phyloP scores from a whole-genome alignment of 1,140 invertebrate species.

The Drosophila pachea region DNA sequence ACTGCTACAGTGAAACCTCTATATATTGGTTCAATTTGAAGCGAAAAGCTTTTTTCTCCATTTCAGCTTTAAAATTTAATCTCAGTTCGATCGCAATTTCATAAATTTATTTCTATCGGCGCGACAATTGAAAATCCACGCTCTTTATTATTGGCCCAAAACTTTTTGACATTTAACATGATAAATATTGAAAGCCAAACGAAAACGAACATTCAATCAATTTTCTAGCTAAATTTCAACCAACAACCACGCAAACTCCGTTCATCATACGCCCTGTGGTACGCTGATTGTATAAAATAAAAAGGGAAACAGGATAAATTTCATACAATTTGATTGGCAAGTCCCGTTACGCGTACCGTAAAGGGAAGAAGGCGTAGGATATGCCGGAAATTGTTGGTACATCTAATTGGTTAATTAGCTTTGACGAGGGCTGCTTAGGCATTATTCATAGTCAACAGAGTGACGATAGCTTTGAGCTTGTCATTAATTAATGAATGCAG shows the following conservation, averaged over 20 bases:
- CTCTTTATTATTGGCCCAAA: conserved; percentile 20
- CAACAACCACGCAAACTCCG: conserved; percentile 24
- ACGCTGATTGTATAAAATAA: conserved; percentile 27
- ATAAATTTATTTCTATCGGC: neutral
- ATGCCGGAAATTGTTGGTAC: no score
- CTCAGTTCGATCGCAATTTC: neutral
- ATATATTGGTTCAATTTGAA: no score
- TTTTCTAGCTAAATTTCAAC: conserved; percentile 49
- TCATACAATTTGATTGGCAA: conserved; percentile 46
- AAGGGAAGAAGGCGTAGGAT: no score
- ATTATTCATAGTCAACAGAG: no score
- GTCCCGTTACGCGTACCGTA: neutral
- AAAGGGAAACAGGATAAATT: conserved; percentile 2
- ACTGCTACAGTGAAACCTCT: no score
- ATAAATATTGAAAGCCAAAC: conserved; percentile 8
- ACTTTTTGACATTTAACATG: conserved; percentile 44
- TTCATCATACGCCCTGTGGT: conserved; percentile 59
- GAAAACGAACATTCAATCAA: conserved; percentile 25
- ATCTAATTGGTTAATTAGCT: no score
- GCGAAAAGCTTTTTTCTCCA: no score
- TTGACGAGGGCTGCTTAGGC: no score
- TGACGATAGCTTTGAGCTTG: no score
- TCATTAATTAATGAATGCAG: no score
- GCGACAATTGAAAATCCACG: neutral
- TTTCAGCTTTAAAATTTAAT: neutral